These are phyloP conservation scores for Poecilobothrus nobilitatus DNA, from an alignment of 2,888 invertebrate species.

Conservation along the genomic window DNA sequence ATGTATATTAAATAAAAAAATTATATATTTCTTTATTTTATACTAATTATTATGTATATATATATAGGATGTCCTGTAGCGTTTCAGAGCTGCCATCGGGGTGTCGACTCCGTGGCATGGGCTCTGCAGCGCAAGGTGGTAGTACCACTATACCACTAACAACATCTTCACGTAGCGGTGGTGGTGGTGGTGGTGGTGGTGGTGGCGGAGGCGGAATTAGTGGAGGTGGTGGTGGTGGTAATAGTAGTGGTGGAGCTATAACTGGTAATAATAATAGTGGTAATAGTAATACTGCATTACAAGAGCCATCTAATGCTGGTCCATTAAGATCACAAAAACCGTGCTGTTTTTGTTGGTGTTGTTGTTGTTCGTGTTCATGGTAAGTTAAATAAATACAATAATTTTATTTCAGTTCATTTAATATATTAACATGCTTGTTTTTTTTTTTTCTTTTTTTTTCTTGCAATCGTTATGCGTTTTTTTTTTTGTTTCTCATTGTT, in stretches of 20 bases:
- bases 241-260: conserved; percentile 26
- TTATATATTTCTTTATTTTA: not conserved
- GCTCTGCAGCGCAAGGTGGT: conserved; percentile 38
- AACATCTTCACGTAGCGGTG: conserved; percentile 24
- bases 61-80: conserved; percentile 50
- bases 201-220: conserved; percentile 29
- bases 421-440: not conserved
- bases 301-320: conserved; percentile 36
- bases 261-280: conserved; percentile 33
- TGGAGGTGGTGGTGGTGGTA: conserved; percentile 27
- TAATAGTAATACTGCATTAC: conserved; percentile 33
- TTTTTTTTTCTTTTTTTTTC: conserved; percentile 25
- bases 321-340: conserved; percentile 49
- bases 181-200: conserved; percentile 28
- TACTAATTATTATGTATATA: not conserved
- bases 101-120: conserved; percentile 45
- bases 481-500: no score
- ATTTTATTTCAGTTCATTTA: not conserved
- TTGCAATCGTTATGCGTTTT: conserved; percentile 25
- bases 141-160: conserved; percentile 31
- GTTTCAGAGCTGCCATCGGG: conserved; percentile 47
- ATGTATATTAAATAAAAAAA: no score
- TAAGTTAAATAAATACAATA: conserved; percentile 36
- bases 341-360: conserved; percentile 61
- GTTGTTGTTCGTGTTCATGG: conserved; percentile 64